A percentile compares a stretch with the other conserved stretches of the same genome.
These are phyloP conservation scores for Tragelaphus buxtoni DNA, from an alignment of 2,113 vertebrate genomes.

Conservation along the genomic window DNA sequence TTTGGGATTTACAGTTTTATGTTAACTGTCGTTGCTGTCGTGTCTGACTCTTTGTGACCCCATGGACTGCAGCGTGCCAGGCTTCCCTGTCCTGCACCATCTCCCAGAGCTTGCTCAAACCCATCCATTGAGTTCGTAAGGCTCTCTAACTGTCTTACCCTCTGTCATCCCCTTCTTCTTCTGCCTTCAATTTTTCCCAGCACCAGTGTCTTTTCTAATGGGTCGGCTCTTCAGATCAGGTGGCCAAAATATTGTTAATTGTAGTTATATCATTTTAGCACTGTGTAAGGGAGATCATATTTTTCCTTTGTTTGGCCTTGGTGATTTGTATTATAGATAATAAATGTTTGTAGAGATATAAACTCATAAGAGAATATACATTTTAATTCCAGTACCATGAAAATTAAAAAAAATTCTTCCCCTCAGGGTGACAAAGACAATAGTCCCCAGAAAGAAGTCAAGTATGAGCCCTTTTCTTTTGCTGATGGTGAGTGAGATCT, in stretches of 20 bases:
- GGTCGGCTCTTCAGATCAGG: not conserved
- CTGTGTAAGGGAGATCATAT: not conserved
- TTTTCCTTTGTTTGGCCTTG: not conserved
- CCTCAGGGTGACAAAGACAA: constrained; percentile 80
- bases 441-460: constrained; percentile 86
- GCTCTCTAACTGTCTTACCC: not conserved
- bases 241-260: not conserved
- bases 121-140: not conserved
- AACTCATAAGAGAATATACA: not conserved
- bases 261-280: not conserved
- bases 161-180: not conserved
- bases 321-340: not conserved
- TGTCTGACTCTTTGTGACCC: not conserved
- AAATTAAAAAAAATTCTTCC: constrained; percentile 26
- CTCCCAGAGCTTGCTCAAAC: not conserved
- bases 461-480: constrained; percentile 94
- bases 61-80: not conserved
- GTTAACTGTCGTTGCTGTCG: not conserved
- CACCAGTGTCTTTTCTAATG: not conserved
- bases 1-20: not conserved
- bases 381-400: constrained; percentile 37
- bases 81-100: not conserved
- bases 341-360: constrained; percentile 18
- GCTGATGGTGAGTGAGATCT: constrained; percentile 88
- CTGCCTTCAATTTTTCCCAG: not conserved